Percentiles rank a stretch among this genome's conserved stretches.
Evolutionary conservation across 2,113 vertebrate species (phyloP).

Genomic region (Dicrurus megarhynchus): DNA sequence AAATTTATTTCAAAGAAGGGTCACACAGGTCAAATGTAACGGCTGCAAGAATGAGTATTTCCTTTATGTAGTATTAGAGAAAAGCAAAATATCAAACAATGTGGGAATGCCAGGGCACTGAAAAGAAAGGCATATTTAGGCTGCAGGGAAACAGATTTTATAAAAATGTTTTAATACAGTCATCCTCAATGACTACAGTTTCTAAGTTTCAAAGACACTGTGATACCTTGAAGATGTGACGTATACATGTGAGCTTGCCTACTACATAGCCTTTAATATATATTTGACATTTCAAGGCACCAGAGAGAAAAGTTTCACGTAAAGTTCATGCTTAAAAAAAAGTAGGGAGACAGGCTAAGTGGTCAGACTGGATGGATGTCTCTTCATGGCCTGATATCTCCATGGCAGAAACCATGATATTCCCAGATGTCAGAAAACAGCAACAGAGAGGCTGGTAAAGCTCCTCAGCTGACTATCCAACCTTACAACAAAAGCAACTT

Average conservation of each 20-base stretch:
- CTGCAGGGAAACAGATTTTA: background rate
- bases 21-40: conserved; percentile 11
- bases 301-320: background rate
- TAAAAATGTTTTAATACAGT: background rate
- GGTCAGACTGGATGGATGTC: background rate
- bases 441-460: background rate
- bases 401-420: background rate
- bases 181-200: background rate
- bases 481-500: background rate
- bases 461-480: background rate
- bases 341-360: background rate
- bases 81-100: conserved; percentile 10
- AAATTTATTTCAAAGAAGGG: conserved; percentile 49
- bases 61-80: background rate
- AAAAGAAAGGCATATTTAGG: background rate
- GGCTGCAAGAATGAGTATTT: conserved; percentile 21
- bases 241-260: background rate
- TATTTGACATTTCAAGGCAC: background rate
- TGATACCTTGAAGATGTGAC: background rate
- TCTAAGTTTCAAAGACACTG: background rate
- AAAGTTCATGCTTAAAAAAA: background rate
- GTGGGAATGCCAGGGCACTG: background rate
- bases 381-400: background rate
- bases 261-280: background rate
- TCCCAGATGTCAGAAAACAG: background rate